Evolutionary conservation across 2,888 invertebrate genomes (phyloP).

Genomic region (Scotopteryx bipunctaria): DNA sequence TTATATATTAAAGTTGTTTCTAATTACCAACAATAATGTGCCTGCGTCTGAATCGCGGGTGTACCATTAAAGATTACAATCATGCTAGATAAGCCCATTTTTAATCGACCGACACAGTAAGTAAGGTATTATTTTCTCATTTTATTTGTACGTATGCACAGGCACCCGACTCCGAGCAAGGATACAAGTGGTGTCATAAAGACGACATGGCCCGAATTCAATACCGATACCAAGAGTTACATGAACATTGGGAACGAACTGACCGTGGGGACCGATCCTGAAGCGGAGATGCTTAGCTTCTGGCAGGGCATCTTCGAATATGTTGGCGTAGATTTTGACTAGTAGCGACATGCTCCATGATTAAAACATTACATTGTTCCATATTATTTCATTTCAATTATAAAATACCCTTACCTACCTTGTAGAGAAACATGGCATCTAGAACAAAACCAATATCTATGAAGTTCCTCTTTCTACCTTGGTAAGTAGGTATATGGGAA

Average conservation of each 20-base stretch:
- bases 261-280: conserved; percentile 36
- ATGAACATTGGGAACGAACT: conserved; percentile 57
- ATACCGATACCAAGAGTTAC: conserved; percentile 42
- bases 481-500: too few species aligned
- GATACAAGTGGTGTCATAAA: conserved; percentile 37
- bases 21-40: too few species aligned
- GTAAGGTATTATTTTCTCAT: too few species aligned
- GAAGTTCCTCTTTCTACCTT: too few species aligned
- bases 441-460: background rate
- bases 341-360: too few species aligned
- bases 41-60: too few species aligned
- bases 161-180: conserved; percentile 62
- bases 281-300: conserved; percentile 46
- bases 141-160: conserved; percentile 38
- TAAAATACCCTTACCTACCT: background rate
- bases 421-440: background rate
- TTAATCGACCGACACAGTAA: background rate
- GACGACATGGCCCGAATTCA: conserved; percentile 56
- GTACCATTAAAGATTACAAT: too few species aligned
- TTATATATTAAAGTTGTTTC: too few species aligned
- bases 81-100: background rate
- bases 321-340: conserved; percentile 15
- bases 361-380: too few species aligned
- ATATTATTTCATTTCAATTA: too few species aligned
- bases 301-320: conserved; percentile 53